Conservation (phyloP, 2,113 vertebrate genomes). For the Dasyornis broadbenti region DNA sequence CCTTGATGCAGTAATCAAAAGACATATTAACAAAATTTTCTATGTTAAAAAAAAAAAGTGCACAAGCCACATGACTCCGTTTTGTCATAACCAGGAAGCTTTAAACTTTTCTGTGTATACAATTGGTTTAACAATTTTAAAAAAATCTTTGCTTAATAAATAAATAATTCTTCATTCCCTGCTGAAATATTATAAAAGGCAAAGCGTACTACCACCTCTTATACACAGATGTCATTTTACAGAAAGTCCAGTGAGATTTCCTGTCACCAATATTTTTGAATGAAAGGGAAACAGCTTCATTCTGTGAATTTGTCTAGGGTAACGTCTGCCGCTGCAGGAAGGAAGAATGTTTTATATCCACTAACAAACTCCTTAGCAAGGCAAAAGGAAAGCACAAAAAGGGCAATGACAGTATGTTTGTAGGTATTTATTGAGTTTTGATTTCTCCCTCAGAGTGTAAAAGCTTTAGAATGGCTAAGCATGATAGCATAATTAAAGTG, state of each 20-base stretch:
- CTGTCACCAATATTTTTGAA: neutral
- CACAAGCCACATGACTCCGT: neutral
- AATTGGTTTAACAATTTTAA: neutral
- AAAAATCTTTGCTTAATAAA: neutral
- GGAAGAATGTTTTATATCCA: neutral
- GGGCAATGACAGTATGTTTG: neutral
- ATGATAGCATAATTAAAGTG: neutral
- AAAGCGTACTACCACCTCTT: neutral
- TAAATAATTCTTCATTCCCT: neutral
- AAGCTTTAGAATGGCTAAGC: neutral
- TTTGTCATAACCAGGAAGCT: neutral
- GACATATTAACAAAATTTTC: neutral
- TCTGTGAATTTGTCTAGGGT: neutral
- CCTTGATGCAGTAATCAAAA: neutral
- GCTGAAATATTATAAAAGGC: neutral
- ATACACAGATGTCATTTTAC: neutral
- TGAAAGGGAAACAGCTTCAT: neutral
- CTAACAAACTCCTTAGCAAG: neutral
- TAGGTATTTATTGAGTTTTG: neutral
- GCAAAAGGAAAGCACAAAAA: neutral
- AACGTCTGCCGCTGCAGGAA: neutral
- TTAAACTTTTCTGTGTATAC: neutral
- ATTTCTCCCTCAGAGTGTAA: neutral
- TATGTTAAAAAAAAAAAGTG: neutral
- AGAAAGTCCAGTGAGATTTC: neutral